Percentiles rank a stretch among this genome's conserved stretches.
phyloP scores from a whole-genome alignment of 2,113 vertebrate genomes.

The Suncus etruscus region DNA sequence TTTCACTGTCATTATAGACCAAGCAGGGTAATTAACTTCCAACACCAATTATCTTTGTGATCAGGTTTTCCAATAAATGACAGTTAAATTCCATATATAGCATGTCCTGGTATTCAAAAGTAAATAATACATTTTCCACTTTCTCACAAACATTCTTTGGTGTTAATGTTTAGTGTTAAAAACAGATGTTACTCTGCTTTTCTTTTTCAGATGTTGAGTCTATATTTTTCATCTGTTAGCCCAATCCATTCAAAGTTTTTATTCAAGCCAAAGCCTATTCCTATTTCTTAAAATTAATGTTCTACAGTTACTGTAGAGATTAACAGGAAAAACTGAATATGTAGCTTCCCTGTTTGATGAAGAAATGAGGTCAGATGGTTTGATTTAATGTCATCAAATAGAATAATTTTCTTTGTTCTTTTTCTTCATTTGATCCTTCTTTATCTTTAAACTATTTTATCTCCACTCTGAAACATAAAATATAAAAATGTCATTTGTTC shows the following conservation, averaged over 20 bases:
- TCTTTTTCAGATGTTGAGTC: not conserved
- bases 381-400: not conserved
- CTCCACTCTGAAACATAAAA: constrained; percentile 9
- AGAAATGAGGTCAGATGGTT: not conserved
- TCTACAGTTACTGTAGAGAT: not conserved
- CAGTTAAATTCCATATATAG: not conserved
- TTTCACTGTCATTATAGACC: not conserved
- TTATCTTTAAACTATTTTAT: constrained; percentile 4
- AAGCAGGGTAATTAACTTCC: not conserved
- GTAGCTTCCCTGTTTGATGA: not conserved
- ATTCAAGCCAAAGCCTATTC: constrained; percentile 35
- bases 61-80: not conserved
- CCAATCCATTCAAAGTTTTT: not conserved
- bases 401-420: not conserved
- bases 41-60: not conserved
- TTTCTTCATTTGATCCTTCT: not conserved
- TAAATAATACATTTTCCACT: not conserved
- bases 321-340: not conserved
- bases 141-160: constrained; percentile 16
- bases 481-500: not conserved
- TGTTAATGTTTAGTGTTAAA: not conserved
- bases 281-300: not conserved
- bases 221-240: not conserved
- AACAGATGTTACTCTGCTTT: not conserved
- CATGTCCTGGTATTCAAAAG: not conserved